Conservation (phyloP, 2,888 invertebrate species). For the Lasioglossum malachurum region DNA sequence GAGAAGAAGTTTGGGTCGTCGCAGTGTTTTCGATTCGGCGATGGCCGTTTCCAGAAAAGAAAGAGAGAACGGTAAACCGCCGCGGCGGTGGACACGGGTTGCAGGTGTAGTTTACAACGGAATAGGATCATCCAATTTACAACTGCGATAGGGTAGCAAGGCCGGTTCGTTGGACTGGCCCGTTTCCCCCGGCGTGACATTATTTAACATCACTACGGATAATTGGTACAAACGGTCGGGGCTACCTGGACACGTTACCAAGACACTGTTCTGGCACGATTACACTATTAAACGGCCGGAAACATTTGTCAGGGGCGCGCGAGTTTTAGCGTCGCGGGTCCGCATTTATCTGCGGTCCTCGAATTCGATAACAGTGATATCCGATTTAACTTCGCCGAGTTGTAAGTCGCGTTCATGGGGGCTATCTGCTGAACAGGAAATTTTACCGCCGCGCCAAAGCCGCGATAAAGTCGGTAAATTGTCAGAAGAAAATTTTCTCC, state of each 20-base stretch:
- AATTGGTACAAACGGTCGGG: constrained; percentile 64
- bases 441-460: constrained; percentile 2
- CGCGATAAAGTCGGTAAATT: not conserved
- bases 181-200: constrained; percentile 52
- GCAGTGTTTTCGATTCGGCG: constrained; percentile 27
- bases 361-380: constrained; percentile 22
- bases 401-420: not conserved
- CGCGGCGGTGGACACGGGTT: not conserved
- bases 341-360: constrained; percentile 10
- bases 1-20: not conserved
- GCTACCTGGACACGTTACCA: constrained; percentile 51
- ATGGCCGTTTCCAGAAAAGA: constrained; percentile 12
- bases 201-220: constrained; percentile 66
- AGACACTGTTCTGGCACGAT: constrained; percentile 47
- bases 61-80: constrained; percentile 20
- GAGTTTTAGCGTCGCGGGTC: constrained; percentile 44
- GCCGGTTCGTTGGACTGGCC: constrained; percentile 1
- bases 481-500: constrained; percentile 9
- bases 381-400: constrained; percentile 12
- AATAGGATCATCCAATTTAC: constrained; percentile 58
- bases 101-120: constrained; percentile 45
- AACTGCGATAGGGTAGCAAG: constrained; percentile 31
- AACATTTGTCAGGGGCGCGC: constrained; percentile 48
- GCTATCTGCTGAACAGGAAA: constrained; percentile 9
- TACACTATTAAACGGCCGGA: constrained; percentile 54